A percentile compares a stretch with the other conserved stretches of the same genome.
Evolutionary conservation across 2,113 vertebrate genomes (phyloP).

Genomic region (Elanoides forficatus): DNA sequence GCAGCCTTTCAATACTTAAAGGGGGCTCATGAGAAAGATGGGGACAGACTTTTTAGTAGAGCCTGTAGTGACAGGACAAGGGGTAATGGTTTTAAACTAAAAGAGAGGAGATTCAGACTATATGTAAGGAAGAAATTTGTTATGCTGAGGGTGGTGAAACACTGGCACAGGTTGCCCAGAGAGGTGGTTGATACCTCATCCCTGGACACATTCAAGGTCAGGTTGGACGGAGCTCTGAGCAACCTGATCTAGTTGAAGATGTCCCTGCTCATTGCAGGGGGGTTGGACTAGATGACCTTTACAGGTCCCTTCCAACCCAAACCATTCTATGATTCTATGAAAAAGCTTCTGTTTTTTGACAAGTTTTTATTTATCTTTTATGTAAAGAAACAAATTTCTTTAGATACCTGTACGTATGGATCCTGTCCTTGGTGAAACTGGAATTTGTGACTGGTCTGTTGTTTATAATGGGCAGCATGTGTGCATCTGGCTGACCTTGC

Average conservation of each 20-base stretch:
- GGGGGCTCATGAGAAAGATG: background rate
- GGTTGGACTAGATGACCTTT: background rate
- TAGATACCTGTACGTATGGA: background rate
- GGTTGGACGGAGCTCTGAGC: background rate
- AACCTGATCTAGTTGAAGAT: background rate
- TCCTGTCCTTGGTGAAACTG: background rate
- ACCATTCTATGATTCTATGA: background rate
- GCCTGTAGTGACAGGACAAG: background rate
- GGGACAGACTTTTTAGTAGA: background rate
- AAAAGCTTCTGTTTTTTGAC: background rate
- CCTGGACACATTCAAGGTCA: background rate
- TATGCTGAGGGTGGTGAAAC: background rate
- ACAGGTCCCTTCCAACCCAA: background rate
- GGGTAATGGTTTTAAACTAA: background rate
- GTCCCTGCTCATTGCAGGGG: background rate
- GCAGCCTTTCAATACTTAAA: background rate
- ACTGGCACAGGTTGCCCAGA: background rate
- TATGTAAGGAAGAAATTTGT: background rate
- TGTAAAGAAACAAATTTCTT: background rate
- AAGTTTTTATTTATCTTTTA: background rate
- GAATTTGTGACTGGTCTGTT: background rate
- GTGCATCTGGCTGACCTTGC: background rate
- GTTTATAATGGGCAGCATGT: background rate
- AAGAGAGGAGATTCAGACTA: background rate
- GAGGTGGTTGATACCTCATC: background rate